A percentile compares a stretch with the other conserved stretches of the same genome.
These are phyloP conservation scores for Motacilla alba DNA, from an alignment of 2,113 vertebrate species.

Conservation along the genomic window DNA sequence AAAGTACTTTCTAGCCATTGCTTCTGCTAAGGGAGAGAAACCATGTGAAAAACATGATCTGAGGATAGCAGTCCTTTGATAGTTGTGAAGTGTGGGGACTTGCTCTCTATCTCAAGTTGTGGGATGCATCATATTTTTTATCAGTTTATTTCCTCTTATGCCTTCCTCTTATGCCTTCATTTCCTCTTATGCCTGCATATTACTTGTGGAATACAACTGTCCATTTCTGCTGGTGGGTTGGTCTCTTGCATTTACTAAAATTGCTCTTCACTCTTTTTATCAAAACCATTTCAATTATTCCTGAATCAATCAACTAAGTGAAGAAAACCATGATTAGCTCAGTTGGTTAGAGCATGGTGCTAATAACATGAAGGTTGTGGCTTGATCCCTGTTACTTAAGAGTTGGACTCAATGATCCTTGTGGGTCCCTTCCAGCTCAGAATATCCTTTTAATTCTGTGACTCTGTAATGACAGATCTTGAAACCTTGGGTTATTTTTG, in stretches of 20 bases:
- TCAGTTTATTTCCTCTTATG: background rate
- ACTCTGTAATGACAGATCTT: background rate
- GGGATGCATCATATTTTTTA: background rate
- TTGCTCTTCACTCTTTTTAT: background rate
- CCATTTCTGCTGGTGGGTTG: background rate
- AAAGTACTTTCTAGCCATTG: background rate
- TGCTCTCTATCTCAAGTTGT: background rate
- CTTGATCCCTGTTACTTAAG: background rate
- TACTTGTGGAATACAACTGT: background rate
- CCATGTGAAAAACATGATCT: background rate
- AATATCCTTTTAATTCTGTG: background rate
- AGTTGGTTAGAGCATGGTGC: background rate
- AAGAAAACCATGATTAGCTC: background rate
- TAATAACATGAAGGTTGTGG: background rate
- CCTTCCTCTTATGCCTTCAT: background rate
- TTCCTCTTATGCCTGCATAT: background rate
- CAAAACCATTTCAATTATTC: background rate
- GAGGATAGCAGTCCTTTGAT: background rate
- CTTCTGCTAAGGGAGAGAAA: background rate
- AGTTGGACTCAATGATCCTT: background rate
- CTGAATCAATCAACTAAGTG: background rate
- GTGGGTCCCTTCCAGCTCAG: background rate
- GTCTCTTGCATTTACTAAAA: background rate
- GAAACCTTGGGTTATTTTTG: background rate
- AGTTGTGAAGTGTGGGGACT: background rate